Evolutionary conservation across 1,140 invertebrate species (phyloP).

Genomic region (Drosophila nikananu): DNA sequence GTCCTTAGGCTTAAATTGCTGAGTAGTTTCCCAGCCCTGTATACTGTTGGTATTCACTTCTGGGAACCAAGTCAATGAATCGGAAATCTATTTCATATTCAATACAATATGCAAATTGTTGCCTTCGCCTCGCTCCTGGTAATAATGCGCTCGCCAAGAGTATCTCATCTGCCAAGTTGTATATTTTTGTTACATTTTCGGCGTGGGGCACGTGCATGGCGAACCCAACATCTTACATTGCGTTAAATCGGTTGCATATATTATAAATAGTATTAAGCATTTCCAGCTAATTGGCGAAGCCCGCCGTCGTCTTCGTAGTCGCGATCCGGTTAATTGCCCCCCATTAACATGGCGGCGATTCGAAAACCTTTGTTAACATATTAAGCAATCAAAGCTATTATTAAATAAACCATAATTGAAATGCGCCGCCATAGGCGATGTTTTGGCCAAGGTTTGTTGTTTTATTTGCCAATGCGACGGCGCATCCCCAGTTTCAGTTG

Average conservation of each 20-base stretch:
- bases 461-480: slow-evolving; percentile 38
- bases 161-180: slow-evolving; percentile 10
- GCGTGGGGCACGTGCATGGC: slow-evolving; percentile 36
- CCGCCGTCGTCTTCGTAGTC: slow-evolving; percentile 23
- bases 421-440: slow-evolving; percentile 57
- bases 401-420: slow-evolving; percentile 77
- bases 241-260: slow-evolving; percentile 50
- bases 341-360: slow-evolving; percentile 67
- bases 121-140: slow-evolving; percentile 1
- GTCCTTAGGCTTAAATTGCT: slow-evolving; percentile 21
- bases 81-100: slow-evolving; percentile 30
- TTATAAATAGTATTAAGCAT: slow-evolving; percentile 33
- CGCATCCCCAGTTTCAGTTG: slow-evolving; percentile 49
- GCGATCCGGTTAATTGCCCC: slow-evolving; percentile 66
- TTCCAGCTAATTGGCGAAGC: slow-evolving; percentile 60
- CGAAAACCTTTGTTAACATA: slow-evolving; percentile 74
- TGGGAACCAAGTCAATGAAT: slow-evolving; percentile 12
- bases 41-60: slow-evolving; percentile 12
- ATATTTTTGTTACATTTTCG: slow-evolving; percentile 16
- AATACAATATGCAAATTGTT: slow-evolving; percentile 25
- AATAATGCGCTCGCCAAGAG: not conserved
- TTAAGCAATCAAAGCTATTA: slow-evolving; percentile 73
- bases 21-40: slow-evolving; percentile 19
- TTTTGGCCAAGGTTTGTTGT: slow-evolving; percentile 59
- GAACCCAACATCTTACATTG: slow-evolving; percentile 23